These are phyloP conservation scores for Polyommatus icarus DNA, from an alignment of 2,888 invertebrate species.

Conservation along the genomic window DNA sequence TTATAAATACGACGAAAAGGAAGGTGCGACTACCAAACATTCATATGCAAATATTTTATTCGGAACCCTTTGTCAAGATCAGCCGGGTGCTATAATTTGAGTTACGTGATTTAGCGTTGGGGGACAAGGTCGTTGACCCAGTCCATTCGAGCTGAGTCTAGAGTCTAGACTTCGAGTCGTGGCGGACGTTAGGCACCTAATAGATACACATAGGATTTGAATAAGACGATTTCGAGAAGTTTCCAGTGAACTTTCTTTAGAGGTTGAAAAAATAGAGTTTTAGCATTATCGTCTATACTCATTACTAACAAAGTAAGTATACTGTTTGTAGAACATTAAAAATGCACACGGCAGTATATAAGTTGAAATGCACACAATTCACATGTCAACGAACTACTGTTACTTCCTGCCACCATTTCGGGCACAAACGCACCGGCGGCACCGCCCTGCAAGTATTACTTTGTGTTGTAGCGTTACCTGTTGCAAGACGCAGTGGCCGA, in stretches of 20 bases:
- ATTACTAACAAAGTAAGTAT: neutral
- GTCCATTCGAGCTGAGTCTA: slow-evolving; percentile 9
- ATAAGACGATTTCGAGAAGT: neutral
- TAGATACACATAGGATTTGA: neutral
- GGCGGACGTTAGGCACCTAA: neutral
- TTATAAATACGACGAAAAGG: neutral
- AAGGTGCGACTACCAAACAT: neutral
- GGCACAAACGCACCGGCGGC: neutral
- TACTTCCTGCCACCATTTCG: neutral
- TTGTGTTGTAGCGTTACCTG: slow-evolving; percentile 1
- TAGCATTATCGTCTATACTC: neutral
- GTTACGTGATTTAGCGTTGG: slow-evolving; percentile 1
- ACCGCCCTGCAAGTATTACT: neutral
- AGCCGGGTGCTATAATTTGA: neutral
- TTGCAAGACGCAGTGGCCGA: slow-evolving; percentile 28
- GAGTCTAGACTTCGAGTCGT: slow-evolving; percentile 12
- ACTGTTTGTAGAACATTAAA: neutral
- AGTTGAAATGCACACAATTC: neutral
- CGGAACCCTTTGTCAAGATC: neutral
- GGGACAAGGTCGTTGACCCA: slow-evolving; percentile 6
- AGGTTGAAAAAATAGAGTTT: neutral
- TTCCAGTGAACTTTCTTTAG: neutral
- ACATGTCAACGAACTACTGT: neutral
- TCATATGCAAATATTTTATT: neutral
- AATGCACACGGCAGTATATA: neutral